Evolutionary conservation across 2,888 invertebrate species (phyloP), one percentile per base, ranked within the genome.

Genomic region (Latrodectus hesperus): DNA sequence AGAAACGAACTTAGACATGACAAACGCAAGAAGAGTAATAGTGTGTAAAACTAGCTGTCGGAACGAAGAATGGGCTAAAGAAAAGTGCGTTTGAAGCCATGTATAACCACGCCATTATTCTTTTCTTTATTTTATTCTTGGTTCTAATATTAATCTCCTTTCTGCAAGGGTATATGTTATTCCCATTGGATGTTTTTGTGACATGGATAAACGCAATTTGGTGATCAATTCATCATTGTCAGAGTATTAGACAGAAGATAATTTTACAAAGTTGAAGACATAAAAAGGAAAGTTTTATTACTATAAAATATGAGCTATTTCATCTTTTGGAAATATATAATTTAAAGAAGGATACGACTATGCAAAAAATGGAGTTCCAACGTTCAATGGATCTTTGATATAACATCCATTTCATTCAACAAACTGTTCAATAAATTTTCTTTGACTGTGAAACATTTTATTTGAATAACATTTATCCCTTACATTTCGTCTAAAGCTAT

Each of bases 1-100:
- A 14, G 67, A 38, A 64, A 67, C 9, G 26, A 16, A 77, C 22
- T 22, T 53, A 67, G 53, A 26, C 78, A 68, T 53, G 70, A 67
- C 68, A 53, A 76, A 76, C 76, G 16, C 67, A 67, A 11, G 53
- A 81, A 82, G 75, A 82, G 60, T 82, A 60, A 82, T 82, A 70
- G 60, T 38, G 51, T 68, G 75, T 60, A 82, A 68, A 75, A 75
- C 75, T 70, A 82, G 74, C 74, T 82, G 70, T 49, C 75, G 49
- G n/a, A 8, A 14, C 14, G 49, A 75, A 70, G 75, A 82, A 82
- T 82, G n/a, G 60, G n/a, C n/a, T 10, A n/a, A n/a, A 11, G 60
- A n/a, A 60, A 16, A 60, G 12, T 60, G 60, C 60, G 6, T 14
- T 55, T 38, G 60, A 82, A 75, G 22, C 55, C 82, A 53, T 68